A percentile compares a stretch with the other conserved stretches of the same genome.
Conservation (phyloP, 1,140 invertebrate species). For the Drosophila pseudoananassae region DNA sequence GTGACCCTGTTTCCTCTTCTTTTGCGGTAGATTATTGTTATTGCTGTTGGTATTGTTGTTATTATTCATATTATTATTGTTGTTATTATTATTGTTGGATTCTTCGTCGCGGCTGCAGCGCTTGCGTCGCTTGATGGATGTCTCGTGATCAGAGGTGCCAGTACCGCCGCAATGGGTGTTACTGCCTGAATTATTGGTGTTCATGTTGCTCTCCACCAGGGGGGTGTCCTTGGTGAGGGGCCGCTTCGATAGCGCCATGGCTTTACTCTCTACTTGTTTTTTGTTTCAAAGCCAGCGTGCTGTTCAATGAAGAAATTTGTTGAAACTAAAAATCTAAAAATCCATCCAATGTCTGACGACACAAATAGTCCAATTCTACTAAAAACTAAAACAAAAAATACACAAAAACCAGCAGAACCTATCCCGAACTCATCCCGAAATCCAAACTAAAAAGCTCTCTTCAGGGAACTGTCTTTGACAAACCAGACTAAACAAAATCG, state of each 20-base stretch:
- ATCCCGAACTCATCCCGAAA: not conserved
- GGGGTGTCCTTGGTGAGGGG: conserved; percentile 81
- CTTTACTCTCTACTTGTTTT: conserved; percentile 2
- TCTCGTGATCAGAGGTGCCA: conserved; percentile 62
- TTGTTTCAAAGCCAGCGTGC: conserved; percentile 5
- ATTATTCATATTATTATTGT: conserved; percentile 87
- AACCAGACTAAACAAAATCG: conserved; percentile 35
- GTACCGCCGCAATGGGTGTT: conserved; percentile 14
- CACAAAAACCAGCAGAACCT: not conserved
- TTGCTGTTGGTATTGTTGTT: conserved; percentile 81
- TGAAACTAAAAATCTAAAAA: not conserved
- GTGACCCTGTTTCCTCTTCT: conserved; percentile 35
- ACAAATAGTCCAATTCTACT: not conserved
- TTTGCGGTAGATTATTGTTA: conserved; percentile 43
- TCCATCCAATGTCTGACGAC: not conserved
- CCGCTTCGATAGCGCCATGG: conserved; percentile 81
- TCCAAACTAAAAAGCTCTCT: not conserved
- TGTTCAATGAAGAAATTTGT: conserved; percentile 17
- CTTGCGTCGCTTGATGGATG: conserved; percentile 78
- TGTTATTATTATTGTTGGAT: conserved; percentile 39
- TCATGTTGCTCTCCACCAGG: conserved; percentile 57
- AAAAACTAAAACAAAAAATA: not conserved
- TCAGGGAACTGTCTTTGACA: not conserved
- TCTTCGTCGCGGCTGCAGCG: conserved; percentile 81
- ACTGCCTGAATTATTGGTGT: conserved; percentile 38